Conservation (phyloP, 2,113 vertebrate genomes). For the Leucoraja erinaceus region DNA sequence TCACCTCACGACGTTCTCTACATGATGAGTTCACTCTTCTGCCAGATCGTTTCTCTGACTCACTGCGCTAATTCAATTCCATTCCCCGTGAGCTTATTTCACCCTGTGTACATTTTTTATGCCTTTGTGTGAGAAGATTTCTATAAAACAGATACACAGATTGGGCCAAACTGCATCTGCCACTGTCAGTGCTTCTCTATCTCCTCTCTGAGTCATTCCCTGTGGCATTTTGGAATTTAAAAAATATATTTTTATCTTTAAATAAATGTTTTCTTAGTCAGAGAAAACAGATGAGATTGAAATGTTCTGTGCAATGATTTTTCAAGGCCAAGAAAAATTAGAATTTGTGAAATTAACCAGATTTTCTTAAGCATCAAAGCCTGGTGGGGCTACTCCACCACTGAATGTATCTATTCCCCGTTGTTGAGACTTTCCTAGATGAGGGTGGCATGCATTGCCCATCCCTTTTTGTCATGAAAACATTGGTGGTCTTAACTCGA, state of each 20-base stretch:
- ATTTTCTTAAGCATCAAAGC: neutral
- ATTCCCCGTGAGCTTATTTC: neutral
- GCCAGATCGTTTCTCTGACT: neutral
- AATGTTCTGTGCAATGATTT: neutral
- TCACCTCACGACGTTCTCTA: neutral
- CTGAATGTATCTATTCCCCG: neutral
- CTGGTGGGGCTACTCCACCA: too few species aligned
- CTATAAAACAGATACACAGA: constrained; percentile 20
- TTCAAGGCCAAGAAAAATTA: neutral
- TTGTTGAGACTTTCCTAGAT: neutral
- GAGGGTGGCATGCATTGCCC: neutral
- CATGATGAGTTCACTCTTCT: neutral
- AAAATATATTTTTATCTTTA: constrained; percentile 24
- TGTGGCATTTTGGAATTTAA: constrained; percentile 17
- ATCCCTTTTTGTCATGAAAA: neutral
- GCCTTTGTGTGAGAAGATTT: constrained; percentile 9
- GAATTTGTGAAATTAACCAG: neutral
- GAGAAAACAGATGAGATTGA: constrained; percentile 13
- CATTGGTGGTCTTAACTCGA: neutral
- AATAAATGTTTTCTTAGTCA: constrained; percentile 14
- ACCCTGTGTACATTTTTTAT: neutral
- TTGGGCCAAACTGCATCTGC: neutral
- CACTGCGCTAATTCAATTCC: neutral
- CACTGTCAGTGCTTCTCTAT: neutral
- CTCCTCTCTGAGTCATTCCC: constrained; percentile 23